Evolutionary conservation across 2,888 invertebrate species (phyloP).

Genomic region (Plebejus melissa): DNA sequence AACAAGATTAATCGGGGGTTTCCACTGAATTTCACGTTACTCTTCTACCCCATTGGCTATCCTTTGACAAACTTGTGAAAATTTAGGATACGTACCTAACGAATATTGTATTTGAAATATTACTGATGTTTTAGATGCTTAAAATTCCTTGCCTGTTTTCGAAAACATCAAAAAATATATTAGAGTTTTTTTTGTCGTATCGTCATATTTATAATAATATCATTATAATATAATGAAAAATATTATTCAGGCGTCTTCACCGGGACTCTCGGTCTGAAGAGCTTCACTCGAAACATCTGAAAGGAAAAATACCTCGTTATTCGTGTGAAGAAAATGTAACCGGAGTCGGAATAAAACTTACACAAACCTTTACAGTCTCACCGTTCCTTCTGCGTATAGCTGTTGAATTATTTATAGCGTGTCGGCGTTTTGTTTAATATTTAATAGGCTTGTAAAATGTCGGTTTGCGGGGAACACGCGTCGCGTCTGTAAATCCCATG

Average conservation of each 20-base stretch:
- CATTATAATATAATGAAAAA: constrained; percentile 17
- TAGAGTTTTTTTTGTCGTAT: constrained; percentile 3
- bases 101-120: not conserved
- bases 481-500: not conserved
- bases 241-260: constrained; percentile 7
- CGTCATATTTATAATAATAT: constrained; percentile 10
- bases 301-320: constrained; percentile 20
- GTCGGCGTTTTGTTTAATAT: constrained; percentile 20
- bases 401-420: constrained; percentile 26
- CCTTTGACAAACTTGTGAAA: not conserved
- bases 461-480: not conserved
- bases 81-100: not conserved
- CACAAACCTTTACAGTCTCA: constrained; percentile 13
- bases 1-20: too few species aligned
- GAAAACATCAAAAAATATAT: not conserved
- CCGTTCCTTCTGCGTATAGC: constrained; percentile 1
- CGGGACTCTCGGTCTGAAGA: not conserved
- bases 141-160: not conserved
- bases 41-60: not conserved
- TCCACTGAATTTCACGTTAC: too few species aligned
- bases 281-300: constrained; percentile 23
- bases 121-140: not conserved
- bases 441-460: constrained; percentile 10
- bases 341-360: constrained; percentile 25
- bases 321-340: constrained; percentile 25